Evolutionary conservation across 2,888 invertebrate species (phyloP).

Genomic region (Apeira syringaria): DNA sequence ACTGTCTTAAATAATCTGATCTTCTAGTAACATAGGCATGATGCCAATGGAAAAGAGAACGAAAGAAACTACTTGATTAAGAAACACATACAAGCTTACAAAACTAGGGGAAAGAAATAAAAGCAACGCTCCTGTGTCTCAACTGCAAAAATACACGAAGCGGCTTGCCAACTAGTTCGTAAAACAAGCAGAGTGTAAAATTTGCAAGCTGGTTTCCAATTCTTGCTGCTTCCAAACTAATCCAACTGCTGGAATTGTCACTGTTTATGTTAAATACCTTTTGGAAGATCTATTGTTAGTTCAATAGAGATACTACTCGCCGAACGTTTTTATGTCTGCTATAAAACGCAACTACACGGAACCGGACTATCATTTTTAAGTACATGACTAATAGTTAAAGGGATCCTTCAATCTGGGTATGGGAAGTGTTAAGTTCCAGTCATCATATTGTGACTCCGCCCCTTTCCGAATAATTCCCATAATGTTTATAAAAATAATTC

Average conservation of each 20-base stretch:
- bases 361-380: slow-evolving; percentile 3
- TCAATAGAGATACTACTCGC: not conserved
- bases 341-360: slow-evolving; percentile 7
- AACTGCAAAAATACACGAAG: slow-evolving; percentile 25
- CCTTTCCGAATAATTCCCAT: no score
- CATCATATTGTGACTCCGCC: no score
- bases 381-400: no score
- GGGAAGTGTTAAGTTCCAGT: not conserved
- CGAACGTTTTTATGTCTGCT: slow-evolving; percentile 6
- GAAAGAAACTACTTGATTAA: slow-evolving; percentile 10
- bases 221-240: slow-evolving; percentile 23
- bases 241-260: slow-evolving; percentile 23
- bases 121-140: slow-evolving; percentile 11
- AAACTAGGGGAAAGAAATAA: slow-evolving; percentile 12
- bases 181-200: slow-evolving; percentile 29
- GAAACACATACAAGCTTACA: slow-evolving; percentile 12
- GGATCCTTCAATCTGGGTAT: no score
- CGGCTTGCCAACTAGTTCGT: slow-evolving; percentile 29
- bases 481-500: no score
- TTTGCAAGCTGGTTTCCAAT: slow-evolving; percentile 29
- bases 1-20: no score
- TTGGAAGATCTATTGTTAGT: slow-evolving; percentile 1
- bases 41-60: slow-evolving; percentile 8
- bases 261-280: slow-evolving; percentile 6
- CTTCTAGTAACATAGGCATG: no score